These are phyloP conservation scores for Leptodactylus fallax DNA, from an alignment of 2,797 vertebrate species.

Conservation along the genomic window DNA sequence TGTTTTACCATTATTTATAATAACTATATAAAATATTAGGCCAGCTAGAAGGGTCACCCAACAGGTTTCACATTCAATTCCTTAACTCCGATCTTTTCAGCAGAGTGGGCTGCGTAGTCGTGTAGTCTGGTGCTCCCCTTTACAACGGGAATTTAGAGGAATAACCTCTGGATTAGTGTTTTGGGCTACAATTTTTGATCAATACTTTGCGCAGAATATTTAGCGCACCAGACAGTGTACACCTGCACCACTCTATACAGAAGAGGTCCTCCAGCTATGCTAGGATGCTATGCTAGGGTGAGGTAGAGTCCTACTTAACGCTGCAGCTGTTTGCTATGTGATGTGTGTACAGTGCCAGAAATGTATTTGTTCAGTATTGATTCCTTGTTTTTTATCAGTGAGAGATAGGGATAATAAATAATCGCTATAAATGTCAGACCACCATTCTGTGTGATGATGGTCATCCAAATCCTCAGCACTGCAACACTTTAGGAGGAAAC, in stretches of 20 bases:
- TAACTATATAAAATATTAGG: too few relatives aligned
- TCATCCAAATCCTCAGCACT: too few relatives aligned
- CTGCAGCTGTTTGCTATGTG: conserved; percentile 66
- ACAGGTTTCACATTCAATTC: too few relatives aligned
- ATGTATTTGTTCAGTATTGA: conserved; percentile 26
- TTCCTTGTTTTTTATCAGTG: conserved; percentile 16
- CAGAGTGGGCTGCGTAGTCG: too few relatives aligned
- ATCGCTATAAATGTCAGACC: not conserved
- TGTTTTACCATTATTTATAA: too few relatives aligned
- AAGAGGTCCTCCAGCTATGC: conserved; percentile 69
- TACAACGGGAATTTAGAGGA: too few relatives aligned
- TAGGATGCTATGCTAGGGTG: conserved; percentile 62
- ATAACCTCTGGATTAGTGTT: conserved; percentile 60
- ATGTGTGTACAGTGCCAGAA: conserved; percentile 59
- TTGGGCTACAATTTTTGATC: conserved; percentile 50
- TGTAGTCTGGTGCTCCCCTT: too few relatives aligned
- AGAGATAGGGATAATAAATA: conserved; percentile 5
- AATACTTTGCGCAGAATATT: too few relatives aligned
- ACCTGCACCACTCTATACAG: conserved; percentile 65
- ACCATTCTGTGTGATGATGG: not conserved
- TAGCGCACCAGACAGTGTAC: too few relatives aligned
- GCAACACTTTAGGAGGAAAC: not conserved
- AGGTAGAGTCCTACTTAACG: conserved; percentile 74
- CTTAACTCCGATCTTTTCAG: too few relatives aligned
- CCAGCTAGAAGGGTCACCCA: too few relatives aligned